Evolutionary conservation across 2,888 invertebrate species (phyloP).

Genomic region (Drosophila sordidula): DNA sequence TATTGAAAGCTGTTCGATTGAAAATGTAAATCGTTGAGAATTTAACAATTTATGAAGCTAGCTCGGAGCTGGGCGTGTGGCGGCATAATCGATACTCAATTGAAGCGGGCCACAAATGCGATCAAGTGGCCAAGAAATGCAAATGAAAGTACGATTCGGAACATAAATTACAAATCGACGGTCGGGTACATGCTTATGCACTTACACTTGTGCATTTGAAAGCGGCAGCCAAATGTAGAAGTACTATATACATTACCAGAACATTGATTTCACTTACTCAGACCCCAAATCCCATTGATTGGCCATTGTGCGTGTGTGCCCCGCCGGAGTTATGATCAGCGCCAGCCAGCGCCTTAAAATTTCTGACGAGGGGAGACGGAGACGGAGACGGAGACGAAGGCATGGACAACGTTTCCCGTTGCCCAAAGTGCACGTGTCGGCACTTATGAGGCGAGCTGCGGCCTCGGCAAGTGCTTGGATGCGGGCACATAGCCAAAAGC

Average conservation of each 20-base stretch:
- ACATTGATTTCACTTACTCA: constrained; percentile 68
- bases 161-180: constrained; percentile 34
- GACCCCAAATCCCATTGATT: constrained; percentile 16
- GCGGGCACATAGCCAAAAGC: constrained; percentile 66
- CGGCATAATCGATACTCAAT: constrained; percentile 36
- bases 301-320: neutral
- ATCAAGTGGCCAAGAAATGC: constrained; percentile 46
- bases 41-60: neutral
- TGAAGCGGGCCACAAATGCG: constrained; percentile 19
- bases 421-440: constrained; percentile 72
- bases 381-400: neutral
- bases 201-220: constrained; percentile 25
- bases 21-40: constrained; percentile 40
- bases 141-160: constrained; percentile 28
- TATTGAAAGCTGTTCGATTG: constrained; percentile 39
- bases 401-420: constrained; percentile 48
- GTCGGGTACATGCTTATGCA: constrained; percentile 22
- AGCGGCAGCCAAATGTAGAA: constrained; percentile 42
- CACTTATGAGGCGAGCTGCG: constrained; percentile 47
- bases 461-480: constrained; percentile 64
- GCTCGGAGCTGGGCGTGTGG: neutral
- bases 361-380: constrained; percentile 6
- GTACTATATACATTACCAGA: constrained; percentile 20
- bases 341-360: constrained; percentile 39
- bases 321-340: constrained; percentile 50